phyloP scores from a whole-genome alignment of 2,888 invertebrate species.

The Junonia oenone region DNA sequence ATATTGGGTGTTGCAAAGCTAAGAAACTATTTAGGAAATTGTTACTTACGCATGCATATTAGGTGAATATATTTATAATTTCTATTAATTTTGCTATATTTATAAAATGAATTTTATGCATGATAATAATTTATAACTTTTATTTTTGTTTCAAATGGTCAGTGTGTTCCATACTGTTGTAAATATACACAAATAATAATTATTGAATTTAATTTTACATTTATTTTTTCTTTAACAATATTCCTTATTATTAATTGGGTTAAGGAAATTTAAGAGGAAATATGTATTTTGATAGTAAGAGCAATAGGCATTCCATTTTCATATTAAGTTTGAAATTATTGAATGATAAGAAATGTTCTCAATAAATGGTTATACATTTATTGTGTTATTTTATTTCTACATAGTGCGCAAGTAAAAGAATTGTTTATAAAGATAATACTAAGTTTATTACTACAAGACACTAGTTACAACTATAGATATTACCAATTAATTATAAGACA shows the following conservation, averaged over 20 bases:
- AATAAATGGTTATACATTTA: slow-evolving; percentile 27
- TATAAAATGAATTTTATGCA: not conserved
- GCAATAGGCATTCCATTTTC: slow-evolving; percentile 13
- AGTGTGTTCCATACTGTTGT: not conserved
- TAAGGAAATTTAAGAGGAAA: not conserved
- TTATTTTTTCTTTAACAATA: not conserved
- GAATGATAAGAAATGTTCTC: slow-evolving; percentile 22
- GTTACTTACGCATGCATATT: not conserved
- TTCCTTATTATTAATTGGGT: not conserved
- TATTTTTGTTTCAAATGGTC: not conserved
- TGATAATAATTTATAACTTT: not conserved
- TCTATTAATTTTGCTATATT: not conserved
- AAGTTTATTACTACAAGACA: slow-evolving; percentile 19
- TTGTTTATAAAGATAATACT: slow-evolving; percentile 9
- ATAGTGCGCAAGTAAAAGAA: not conserved
- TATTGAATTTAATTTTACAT: not conserved
- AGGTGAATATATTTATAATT: no score
- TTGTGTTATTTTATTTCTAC: slow-evolving; percentile 12
- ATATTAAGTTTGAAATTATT: slow-evolving; percentile 11
- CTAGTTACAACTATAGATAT: not conserved
- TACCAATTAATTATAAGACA: not conserved
- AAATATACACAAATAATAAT: not conserved
- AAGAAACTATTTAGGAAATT: not conserved
- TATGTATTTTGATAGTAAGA: not conserved
- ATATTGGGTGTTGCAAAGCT: not conserved